phyloP scores from a whole-genome alignment of 2,888 invertebrate species.

The Rhopalosiphum nymphaeae region DNA sequence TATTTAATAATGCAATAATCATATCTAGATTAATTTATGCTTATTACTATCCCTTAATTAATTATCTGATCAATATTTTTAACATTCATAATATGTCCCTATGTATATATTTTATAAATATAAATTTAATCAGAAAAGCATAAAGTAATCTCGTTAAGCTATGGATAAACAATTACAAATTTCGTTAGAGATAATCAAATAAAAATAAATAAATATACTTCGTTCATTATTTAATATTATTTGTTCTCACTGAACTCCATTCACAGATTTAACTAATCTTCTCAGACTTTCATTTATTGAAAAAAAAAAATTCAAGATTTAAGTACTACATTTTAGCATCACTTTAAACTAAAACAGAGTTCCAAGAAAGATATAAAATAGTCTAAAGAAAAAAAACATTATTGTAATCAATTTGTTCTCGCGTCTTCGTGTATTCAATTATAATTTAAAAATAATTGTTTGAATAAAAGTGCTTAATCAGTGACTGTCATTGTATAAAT shows the following conservation, averaged over 20 bases:
- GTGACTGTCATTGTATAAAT: not conserved
- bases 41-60: not conserved
- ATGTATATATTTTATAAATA: not conserved
- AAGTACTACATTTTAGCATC: not conserved
- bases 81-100: not conserved
- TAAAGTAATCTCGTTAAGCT: not conserved
- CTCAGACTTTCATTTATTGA: not conserved
- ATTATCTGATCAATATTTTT: not conserved
- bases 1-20: not conserved
- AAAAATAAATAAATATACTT: not conserved
- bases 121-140: not conserved
- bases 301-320: not conserved
- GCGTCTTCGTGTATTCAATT: not conserved
- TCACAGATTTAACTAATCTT: not conserved
- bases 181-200: not conserved
- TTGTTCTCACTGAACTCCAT: not conserved
- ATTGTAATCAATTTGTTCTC: not conserved
- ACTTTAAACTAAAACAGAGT: not conserved
- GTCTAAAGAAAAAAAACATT: not conserved
- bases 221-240: not conserved
- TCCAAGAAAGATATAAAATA: not conserved
- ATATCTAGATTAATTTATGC: not conserved
- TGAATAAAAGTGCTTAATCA: not conserved
- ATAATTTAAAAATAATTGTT: not conserved
- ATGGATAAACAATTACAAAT: not conserved